These are phyloP conservation scores for Rhagoletis pomonella DNA, from an alignment of 1,140 invertebrate species.

Conservation along the genomic window DNA sequence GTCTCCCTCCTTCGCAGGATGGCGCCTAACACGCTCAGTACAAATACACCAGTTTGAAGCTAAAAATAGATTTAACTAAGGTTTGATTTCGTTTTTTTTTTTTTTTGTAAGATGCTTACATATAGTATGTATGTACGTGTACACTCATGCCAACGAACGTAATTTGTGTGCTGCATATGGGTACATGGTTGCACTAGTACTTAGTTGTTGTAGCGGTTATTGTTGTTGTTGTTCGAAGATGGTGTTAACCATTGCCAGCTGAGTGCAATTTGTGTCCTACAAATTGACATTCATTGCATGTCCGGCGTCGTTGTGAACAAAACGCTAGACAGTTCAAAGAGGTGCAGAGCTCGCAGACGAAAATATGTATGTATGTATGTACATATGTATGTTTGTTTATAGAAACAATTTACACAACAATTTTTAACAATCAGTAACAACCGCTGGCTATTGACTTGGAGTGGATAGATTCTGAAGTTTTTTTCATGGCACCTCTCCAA, in stretches of 20 bases:
- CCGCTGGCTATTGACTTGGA: background rate
- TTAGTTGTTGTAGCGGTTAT: background rate
- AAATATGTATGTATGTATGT: background rate
- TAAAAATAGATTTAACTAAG: constrained; percentile 36
- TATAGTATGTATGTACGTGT: background rate
- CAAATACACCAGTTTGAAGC: background rate
- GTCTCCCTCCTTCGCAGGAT: background rate
- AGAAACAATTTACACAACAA: background rate
- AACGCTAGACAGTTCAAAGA: background rate
- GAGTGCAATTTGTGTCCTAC: background rate
- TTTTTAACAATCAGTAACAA: constrained; percentile 1
- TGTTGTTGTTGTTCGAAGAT: constrained; percentile 24
- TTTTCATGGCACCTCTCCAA: too few relatives aligned
- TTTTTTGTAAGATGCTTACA: constrained; percentile 11
- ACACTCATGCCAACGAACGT: background rate
- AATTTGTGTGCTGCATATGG: background rate
- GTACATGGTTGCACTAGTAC: background rate
- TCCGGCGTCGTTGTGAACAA: background rate
- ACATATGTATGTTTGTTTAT: background rate
- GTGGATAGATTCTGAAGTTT: too few relatives aligned
- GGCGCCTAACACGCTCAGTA: background rate
- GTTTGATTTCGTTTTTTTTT: background rate
- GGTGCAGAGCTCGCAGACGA: background rate
- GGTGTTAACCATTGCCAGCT: background rate
- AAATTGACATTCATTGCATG: constrained; percentile 28